phyloP scores from a whole-genome alignment of 2,888 invertebrate genomes.

The Myopa tessellatipennis region DNA sequence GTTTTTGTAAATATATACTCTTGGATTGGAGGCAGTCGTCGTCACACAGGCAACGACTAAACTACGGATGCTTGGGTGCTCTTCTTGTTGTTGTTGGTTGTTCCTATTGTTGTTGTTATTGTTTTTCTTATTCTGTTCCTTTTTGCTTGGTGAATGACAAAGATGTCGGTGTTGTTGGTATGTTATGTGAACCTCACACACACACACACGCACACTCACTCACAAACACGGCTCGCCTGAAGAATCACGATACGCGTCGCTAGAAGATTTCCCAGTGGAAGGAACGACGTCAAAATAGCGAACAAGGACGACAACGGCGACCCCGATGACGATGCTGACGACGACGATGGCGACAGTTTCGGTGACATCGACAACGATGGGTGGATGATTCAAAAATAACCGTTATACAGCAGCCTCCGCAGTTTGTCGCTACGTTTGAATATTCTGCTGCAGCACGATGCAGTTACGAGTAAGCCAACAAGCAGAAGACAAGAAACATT shows the following conservation, averaged over 20 bases:
- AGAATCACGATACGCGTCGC: background rate
- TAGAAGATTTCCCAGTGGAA: slow-evolving; percentile 13
- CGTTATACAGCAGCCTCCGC: too few relatives aligned
- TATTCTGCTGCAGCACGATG: background rate
- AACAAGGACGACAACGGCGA: slow-evolving; percentile 18
- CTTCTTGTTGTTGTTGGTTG: background rate
- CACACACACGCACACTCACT: slow-evolving; percentile 3
- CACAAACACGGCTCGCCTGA: background rate
- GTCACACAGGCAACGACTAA: background rate
- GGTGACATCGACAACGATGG: slow-evolving; percentile 32
- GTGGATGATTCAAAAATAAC: too few relatives aligned
- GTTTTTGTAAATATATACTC: background rate
- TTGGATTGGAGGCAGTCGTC: background rate
- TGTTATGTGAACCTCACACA: background rate
- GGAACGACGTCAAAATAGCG: background rate
- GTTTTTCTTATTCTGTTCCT: background rate
- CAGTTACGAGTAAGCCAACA: background rate
- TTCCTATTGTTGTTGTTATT: background rate
- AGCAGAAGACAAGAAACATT: background rate
- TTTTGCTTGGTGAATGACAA: background rate
- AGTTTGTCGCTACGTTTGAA: too few relatives aligned
- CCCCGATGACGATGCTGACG: slow-evolving; percentile 26
- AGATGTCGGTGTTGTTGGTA: background rate
- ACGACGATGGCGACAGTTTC: background rate
- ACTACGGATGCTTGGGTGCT: slow-evolving; percentile 1